These are phyloP conservation scores for Procavia capensis DNA, from an alignment of 2,113 vertebrate species.

Conservation along the genomic window DNA sequence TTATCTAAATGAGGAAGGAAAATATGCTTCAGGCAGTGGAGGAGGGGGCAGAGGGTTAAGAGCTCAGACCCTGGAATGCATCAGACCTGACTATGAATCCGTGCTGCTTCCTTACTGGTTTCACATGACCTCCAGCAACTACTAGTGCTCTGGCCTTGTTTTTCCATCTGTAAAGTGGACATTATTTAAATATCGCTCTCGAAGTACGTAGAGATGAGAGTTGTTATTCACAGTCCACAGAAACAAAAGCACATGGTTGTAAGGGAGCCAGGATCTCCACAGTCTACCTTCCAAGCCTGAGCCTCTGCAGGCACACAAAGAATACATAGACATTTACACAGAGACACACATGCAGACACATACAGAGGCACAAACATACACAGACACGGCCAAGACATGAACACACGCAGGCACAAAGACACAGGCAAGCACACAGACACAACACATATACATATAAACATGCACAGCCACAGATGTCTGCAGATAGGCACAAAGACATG, in stretches of 20 bases:
- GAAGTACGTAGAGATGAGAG: accelerated
- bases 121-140: neutral
- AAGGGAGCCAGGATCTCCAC: neutral
- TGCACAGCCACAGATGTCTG: no score
- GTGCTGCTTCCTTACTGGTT: neutral
- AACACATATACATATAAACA: accelerated
- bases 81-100: accelerated
- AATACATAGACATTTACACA: no score
- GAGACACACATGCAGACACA: neutral
- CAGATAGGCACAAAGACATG: neutral
- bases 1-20: neutral
- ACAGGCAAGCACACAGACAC: no score
- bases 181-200: accelerated
- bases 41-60: neutral
- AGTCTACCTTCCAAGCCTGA: accelerated
- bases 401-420: accelerated
- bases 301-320: no score
- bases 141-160: neutral
- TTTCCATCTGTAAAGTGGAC: neutral
- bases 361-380: no score
- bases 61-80: neutral
- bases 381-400: accelerated
- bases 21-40: neutral
- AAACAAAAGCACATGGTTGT: neutral
- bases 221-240: accelerated